Conservation (phyloP, 2,113 vertebrate genomes). For the Vulpes ferrilata region DNA sequence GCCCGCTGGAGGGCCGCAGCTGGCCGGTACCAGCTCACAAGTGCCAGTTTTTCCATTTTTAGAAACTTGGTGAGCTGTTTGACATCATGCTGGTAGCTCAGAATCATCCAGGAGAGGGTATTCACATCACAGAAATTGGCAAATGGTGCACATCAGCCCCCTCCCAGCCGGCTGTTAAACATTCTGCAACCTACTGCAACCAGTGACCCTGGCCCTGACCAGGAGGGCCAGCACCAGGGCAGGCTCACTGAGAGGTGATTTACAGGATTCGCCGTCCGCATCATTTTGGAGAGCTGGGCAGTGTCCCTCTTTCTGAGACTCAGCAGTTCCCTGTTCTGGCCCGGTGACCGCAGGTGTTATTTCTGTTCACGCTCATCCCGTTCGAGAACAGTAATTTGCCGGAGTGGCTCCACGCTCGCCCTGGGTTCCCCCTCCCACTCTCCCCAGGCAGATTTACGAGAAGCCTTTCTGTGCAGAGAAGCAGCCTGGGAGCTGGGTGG, state of each 20-base stretch:
- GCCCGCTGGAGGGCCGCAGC: background rate
- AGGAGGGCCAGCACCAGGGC: background rate
- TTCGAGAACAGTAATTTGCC: background rate
- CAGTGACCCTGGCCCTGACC: background rate
- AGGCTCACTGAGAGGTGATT: too few species aligned
- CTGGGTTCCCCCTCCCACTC: background rate
- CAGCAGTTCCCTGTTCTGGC: background rate
- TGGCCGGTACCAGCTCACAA: background rate
- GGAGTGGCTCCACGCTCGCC: accelerated
- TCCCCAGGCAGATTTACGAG: background rate
- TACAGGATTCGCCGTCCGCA: accelerated
- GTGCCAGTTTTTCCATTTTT: background rate
- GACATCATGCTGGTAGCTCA: background rate
- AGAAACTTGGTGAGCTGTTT: background rate
- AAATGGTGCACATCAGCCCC: accelerated
- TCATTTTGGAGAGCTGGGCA: background rate
- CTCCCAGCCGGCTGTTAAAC: background rate
- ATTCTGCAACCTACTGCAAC: background rate
- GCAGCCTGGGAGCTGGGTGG: background rate
- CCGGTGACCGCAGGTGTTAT: background rate
- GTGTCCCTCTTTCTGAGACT: background rate
- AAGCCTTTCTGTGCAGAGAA: background rate
- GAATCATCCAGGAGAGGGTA: background rate
- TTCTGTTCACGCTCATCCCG: background rate
- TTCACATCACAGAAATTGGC: background rate